Base-by-base conservation (phyloP, 2,888 invertebrate genomes). In the Abscondita cerata region DNA sequence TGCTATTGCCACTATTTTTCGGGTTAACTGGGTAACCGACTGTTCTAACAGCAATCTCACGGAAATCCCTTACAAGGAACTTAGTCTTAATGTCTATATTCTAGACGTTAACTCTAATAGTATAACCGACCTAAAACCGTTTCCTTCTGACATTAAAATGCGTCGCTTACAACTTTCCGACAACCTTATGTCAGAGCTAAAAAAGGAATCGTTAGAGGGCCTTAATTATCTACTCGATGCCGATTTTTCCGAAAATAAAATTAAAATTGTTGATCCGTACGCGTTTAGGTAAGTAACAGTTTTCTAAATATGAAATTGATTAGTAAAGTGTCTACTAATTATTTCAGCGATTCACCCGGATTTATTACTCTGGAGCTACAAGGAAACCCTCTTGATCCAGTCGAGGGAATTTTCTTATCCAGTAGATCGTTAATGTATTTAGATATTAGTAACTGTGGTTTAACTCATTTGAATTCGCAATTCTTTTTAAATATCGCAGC, bases 11-110 rank as follows among this genome's bases (percentile, higher is more conserved):
- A 90, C 81, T 90, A 89, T 79, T 89, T n/a, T 88, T 79, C 84
- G 89, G 63, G 86, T 89, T 72, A 89, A 90, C 80, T 90, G 89
- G 89, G 89, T 90, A 71, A 89, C 89, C 1, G 90, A 90, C 74
- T 90, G 90, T 72, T 90, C 90, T 0, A 89, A 89, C 72, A 89
- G 88, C 79, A 89, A 89, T 78, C 83, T 90, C 58, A 89, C 89
- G 0, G 83, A 84, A 62, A 85, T 90, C 20, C 89, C 89, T 0
- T 86, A 87, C 73, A 85, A 87, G 54, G 89, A 89, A 71, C 83
- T 90, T 59, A 89, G 89, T 72, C 82, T 83, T 36, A 88, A 89
- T 74, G 89, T 89, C 47, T 90, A 90, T 79, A 83, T 89, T 64
- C 79, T 90, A 68, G 89, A 90, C 70, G 81, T 90, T 77, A 89